Evolutionary conservation across 2,888 invertebrate species (phyloP), one percentile per base, ranked within the genome.

Genomic region (Maniola hyperantus): DNA sequence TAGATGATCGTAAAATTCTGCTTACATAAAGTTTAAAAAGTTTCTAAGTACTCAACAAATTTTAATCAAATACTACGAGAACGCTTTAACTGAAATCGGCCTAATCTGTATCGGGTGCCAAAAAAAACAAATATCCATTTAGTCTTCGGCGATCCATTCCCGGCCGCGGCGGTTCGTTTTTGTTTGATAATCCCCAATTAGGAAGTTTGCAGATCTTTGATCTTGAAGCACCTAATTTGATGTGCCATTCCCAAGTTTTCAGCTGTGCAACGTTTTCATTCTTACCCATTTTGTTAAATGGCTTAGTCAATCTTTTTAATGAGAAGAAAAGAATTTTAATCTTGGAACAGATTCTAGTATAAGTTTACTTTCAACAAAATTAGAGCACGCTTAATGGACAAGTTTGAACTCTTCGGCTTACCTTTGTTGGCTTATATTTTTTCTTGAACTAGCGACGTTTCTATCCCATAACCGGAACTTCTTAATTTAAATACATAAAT

Each of bases 101-200:
- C 15, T 33, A 66, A 68, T 62, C 53, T 64, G 57, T 64, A 59
- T 53, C 50, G 39, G 44, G 60, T 66, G 60, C 57, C 33, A 50
- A 60, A 68, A 67, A 68, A 69, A 67, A 67, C 67, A 72, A 71
- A 71, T 66, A 68, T 55, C 66, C 57, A 57, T 69, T 68, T 66
- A 68, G 69, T 71, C 64, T 66, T 64, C 69, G 64, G 62, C 68
- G 63, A 73, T 71, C 68, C 68, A 66, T 62, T 64, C n/a, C n/a
- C n/a, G n/a, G n/a, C n/a, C n/a, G 51, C 18, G 57, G 66, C 39
- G 61, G 68, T 66, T 65, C 66, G 67, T 59, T 69, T 79, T 75
- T 72, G 72, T 76, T 75, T 77, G 74, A 80, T 82, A 81, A 83
- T 81, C 69, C 76, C 74, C 80, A 80, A 81, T 82, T 82, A 81